phyloP scores from a whole-genome alignment of 2,888 invertebrate species.

The Harpalus rubripes region DNA sequence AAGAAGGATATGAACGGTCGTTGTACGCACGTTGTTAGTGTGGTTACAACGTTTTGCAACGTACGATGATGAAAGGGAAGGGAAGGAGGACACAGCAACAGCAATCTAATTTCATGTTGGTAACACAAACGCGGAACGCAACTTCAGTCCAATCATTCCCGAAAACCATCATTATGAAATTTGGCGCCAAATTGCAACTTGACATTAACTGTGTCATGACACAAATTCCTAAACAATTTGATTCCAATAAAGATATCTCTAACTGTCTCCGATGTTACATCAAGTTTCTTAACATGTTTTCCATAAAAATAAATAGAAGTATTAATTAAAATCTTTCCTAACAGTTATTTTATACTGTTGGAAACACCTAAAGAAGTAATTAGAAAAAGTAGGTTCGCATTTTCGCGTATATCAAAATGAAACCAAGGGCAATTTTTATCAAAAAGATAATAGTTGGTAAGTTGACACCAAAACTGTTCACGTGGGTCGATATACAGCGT shows the following conservation, averaged over 20 bases:
- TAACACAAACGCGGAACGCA: neutral
- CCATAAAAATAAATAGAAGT: slow-evolving; percentile 26
- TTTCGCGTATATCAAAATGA: slow-evolving; percentile 46
- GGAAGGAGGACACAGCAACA: neutral
- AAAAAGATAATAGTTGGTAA: slow-evolving; percentile 51
- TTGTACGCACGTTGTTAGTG: too few relatives aligned
- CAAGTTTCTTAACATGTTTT: slow-evolving; percentile 25
- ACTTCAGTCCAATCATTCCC: neutral
- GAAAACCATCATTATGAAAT: neutral
- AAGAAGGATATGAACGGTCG: neutral
- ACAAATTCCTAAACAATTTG: slow-evolving; percentile 28
- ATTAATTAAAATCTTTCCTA: slow-evolving; percentile 36
- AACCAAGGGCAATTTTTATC: slow-evolving; percentile 54
- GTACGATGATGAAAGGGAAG: too few relatives aligned
- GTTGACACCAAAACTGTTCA: slow-evolving; percentile 45
- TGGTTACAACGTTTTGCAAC: neutral
- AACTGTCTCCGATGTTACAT: slow-evolving; percentile 15
- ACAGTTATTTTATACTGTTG: slow-evolving; percentile 26
- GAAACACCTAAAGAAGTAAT: neutral
- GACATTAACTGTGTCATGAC: neutral
- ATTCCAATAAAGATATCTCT: slow-evolving; percentile 41
- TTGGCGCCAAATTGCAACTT: neutral
- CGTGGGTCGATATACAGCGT: slow-evolving; percentile 54
- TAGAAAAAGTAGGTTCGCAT: slow-evolving; percentile 16
- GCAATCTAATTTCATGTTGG: neutral